These are phyloP conservation scores for Euwallacea similis DNA, from an alignment of 1,140 invertebrate genomes.

Conservation along the genomic window DNA sequence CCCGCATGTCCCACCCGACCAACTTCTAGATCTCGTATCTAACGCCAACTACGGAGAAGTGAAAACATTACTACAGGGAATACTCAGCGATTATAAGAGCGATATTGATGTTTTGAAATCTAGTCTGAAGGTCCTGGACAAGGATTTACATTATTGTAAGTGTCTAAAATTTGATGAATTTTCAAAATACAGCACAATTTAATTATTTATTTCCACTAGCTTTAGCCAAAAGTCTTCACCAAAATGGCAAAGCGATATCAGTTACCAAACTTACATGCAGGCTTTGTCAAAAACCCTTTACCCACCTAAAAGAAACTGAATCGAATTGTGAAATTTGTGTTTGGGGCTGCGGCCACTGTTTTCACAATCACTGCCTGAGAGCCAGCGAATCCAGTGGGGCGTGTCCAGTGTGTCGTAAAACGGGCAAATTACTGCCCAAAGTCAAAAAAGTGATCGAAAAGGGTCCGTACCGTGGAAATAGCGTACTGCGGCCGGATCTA, in stretches of 20 bases:
- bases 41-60: slow-evolving; percentile 58
- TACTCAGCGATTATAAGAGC: slow-evolving; percentile 55
- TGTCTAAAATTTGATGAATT: slow-evolving; percentile 15
- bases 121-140: slow-evolving; percentile 51
- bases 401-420: slow-evolving; percentile 47
- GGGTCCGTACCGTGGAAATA: slow-evolving; percentile 13
- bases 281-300: slow-evolving; percentile 46
- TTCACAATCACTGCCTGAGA: slow-evolving; percentile 47
- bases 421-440: slow-evolving; percentile 38
- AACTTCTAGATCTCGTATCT: slow-evolving; percentile 56
- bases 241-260: slow-evolving; percentile 43
- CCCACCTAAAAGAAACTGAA: slow-evolving; percentile 35
- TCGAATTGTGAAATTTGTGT: slow-evolving; percentile 40
- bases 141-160: slow-evolving; percentile 53
- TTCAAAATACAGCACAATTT: neutral
- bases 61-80: slow-evolving; percentile 56
- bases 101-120: slow-evolving; percentile 54
- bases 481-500: slow-evolving; percentile 46
- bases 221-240: slow-evolving; percentile 47
- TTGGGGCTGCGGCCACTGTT: slow-evolving; percentile 51
- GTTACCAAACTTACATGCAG: slow-evolving; percentile 44
- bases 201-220: slow-evolving; percentile 30
- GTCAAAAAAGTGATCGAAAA: slow-evolving; percentile 31
- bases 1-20: slow-evolving; percentile 58
- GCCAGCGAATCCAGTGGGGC: slow-evolving; percentile 38